These are phyloP conservation scores for Allobates femoralis DNA, from an alignment of 2,797 vertebrate genomes.

Conservation along the genomic window DNA sequence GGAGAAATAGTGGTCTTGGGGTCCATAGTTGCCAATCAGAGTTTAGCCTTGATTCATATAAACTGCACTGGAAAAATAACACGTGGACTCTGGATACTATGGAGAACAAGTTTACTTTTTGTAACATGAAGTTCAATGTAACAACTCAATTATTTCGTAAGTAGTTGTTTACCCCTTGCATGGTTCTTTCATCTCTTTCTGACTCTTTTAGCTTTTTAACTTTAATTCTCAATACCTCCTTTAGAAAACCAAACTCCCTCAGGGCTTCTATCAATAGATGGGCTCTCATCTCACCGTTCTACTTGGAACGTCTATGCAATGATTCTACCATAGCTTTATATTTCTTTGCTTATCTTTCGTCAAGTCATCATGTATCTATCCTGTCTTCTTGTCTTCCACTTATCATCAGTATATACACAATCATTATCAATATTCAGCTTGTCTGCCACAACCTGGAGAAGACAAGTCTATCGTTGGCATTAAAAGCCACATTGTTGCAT, in stretches of 20 bases:
- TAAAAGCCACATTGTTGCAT: not conserved
- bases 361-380: not conserved
- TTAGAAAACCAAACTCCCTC: conserved; percentile 1
- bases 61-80: conserved; percentile 1
- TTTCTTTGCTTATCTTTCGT: not conserved
- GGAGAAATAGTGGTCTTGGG: not conserved
- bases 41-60: conserved; percentile 1
- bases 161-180: not conserved
- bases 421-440: not conserved
- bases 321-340: conserved; percentile 4
- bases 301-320: conserved; percentile 44
- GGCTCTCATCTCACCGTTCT: not conserved
- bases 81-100: not conserved
- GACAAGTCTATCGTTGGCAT: not conserved
- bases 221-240: not conserved
- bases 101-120: not conserved
- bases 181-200: conserved; percentile 5
- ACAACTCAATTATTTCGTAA: not conserved
- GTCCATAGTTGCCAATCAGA: conserved; percentile 1
- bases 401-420: not conserved
- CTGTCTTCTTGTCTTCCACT: conserved; percentile 28
- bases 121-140: not conserved
- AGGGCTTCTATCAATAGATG: conserved; percentile 16
- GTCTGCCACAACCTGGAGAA: not conserved
- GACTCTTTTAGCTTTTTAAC: not conserved